A percentile compares a stretch with the other conserved stretches of the same genome.
phyloP scores from a whole-genome alignment of 1,140 invertebrate genomes.

The Drosophila ohnishii region DNA sequence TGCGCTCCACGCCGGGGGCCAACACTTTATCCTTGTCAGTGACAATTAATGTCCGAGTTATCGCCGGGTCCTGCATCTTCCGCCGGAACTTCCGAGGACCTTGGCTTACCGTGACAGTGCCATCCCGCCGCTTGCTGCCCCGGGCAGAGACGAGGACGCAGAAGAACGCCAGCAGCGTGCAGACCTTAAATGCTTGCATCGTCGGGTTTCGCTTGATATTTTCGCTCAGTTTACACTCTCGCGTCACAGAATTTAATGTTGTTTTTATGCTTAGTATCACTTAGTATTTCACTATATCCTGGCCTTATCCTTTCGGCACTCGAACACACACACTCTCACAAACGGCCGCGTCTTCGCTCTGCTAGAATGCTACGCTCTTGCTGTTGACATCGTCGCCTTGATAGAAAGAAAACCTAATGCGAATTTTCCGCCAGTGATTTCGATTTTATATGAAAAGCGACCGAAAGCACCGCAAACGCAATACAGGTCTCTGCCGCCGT shows the following conservation, averaged over 20 bases:
- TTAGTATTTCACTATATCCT: constrained; percentile 52
- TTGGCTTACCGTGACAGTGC: constrained; percentile 60
- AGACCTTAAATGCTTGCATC: constrained; percentile 66
- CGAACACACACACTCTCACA: constrained; percentile 54
- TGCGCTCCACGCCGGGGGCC: neutral
- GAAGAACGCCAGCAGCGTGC: constrained; percentile 54
- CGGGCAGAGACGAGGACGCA: constrained; percentile 55
- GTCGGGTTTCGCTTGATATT: constrained; percentile 8
- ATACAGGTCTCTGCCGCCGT: constrained; percentile 61
- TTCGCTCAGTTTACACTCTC: constrained; percentile 10
- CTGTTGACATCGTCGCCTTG: constrained; percentile 82
- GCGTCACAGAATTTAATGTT: neutral
- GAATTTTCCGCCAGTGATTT: constrained; percentile 80
- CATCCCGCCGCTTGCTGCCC: constrained; percentile 49
- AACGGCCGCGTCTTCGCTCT: constrained; percentile 62
- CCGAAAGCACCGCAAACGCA: constrained; percentile 68
- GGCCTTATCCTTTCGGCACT: constrained; percentile 37
- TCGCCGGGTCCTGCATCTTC: constrained; percentile 11
- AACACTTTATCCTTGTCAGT: constrained; percentile 41
- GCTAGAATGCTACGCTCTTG: constrained; percentile 51
- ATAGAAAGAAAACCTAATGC: constrained; percentile 83
- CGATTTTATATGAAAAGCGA: constrained; percentile 82
- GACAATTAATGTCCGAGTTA: constrained; percentile 30
- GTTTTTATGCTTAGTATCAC: constrained; percentile 30
- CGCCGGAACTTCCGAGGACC: constrained; percentile 1